Evolutionary conservation across 2,888 invertebrate genomes (phyloP).

Genomic region (Sepioteuthis lessoniana): DNA sequence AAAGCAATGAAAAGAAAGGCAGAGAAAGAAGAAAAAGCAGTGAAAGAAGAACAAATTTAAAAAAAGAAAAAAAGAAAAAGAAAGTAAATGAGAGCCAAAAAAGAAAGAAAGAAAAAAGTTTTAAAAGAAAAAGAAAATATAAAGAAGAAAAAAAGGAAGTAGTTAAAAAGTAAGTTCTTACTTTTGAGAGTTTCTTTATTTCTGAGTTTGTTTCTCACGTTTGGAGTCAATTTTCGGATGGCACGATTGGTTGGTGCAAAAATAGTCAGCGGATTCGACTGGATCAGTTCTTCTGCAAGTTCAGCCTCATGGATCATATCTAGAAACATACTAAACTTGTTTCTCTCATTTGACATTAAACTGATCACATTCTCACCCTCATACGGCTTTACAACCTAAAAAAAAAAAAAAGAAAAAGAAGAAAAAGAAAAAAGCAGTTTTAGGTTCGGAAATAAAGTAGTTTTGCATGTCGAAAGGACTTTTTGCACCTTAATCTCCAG

Average conservation of each 20-base stretch:
- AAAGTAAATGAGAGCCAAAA: no score
- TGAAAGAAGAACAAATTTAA: no score
- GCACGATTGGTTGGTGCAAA: constrained; percentile 83
- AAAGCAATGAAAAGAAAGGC: no score
- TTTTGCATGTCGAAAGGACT: no score
- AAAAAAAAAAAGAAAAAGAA: neutral
- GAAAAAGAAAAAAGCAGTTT: neutral
- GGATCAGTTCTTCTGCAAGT: constrained; percentile 36
- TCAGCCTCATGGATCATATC: neutral
- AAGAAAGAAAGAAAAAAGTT: neutral
- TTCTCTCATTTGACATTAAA: neutral
- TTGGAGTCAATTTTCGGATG: constrained; percentile 76
- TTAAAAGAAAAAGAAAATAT: no score
- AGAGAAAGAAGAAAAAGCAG: no score
- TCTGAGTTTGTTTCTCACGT: neutral
- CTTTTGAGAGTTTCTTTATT: constrained; percentile 36
- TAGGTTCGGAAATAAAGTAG: neutral
- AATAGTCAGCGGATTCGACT: constrained; percentile 78
- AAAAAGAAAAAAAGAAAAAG: no score
- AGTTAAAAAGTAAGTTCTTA: neutral
- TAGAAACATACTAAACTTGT: constrained; percentile 39
- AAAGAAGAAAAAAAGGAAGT: neutral
- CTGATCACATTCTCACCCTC: constrained; percentile 50
- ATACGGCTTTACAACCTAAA: constrained; percentile 40
- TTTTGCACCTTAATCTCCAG: no score